Conservation (phyloP, 2,888 invertebrate genomes). For the Hemithea aestivaria region DNA sequence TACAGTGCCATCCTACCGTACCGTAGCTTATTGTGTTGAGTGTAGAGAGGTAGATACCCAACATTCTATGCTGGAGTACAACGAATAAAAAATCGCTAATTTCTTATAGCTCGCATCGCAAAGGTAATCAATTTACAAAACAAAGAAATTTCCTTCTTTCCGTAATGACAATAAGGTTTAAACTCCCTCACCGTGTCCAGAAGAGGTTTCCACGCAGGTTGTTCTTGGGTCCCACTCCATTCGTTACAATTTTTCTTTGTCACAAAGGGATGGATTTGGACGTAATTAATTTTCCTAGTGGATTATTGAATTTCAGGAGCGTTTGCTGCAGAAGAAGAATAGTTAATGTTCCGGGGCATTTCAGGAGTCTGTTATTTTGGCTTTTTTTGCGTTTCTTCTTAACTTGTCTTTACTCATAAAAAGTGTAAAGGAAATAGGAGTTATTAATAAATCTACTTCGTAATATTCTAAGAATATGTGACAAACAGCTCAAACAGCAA, state of each 20-base stretch:
- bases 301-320: slow-evolving; percentile 50
- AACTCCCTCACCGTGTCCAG: slow-evolving; percentile 13
- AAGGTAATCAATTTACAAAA: slow-evolving; percentile 21
- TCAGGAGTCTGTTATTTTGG: too few species aligned
- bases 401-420: too few species aligned
- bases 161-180: slow-evolving; percentile 11
- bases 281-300: slow-evolving; percentile 64
- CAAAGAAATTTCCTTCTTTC: slow-evolving; percentile 27
- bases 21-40: too few species aligned
- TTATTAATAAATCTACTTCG: too few species aligned
- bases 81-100: slow-evolving; percentile 14
- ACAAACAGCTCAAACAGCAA: too few species aligned
- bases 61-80: background rate
- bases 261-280: slow-evolving; percentile 68
- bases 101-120: slow-evolving; percentile 21
- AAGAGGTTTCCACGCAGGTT: slow-evolving; percentile 55
- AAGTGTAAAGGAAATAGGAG: too few species aligned
- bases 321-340: slow-evolving; percentile 19
- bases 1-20: too few species aligned
- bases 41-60: too few species aligned
- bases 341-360: too few species aligned
- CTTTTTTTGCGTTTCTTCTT: too few species aligned
- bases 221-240: slow-evolving; percentile 56
- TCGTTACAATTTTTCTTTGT: slow-evolving; percentile 76
- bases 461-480: too few species aligned